phyloP scores from a whole-genome alignment of 1,140 invertebrate genomes.

The Cyrtorhinus lividipennis region DNA sequence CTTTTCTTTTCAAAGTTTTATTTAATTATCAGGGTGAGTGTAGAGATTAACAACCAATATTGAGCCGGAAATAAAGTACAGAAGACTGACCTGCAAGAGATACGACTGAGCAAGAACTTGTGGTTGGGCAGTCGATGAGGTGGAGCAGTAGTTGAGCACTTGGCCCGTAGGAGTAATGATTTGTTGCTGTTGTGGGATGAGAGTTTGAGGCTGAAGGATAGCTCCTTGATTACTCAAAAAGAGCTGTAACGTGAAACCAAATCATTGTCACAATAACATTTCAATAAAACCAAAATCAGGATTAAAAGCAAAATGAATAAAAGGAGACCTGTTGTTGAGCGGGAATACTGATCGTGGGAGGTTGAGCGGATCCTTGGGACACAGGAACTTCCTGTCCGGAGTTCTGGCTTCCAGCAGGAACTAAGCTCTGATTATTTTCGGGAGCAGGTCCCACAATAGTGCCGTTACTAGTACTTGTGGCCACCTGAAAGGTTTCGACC shows the following conservation, averaged over 20 bases:
- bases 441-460: neutral
- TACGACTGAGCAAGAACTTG: conserved; percentile 12
- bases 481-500: neutral
- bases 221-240: conserved; percentile 28
- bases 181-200: conserved; percentile 18
- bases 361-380: conserved; percentile 28
- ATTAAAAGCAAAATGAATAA: conserved; percentile 24
- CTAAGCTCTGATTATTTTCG: neutral
- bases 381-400: conserved; percentile 34
- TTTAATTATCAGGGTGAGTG: no score
- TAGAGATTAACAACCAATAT: no score
- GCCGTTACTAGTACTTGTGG: neutral
- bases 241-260: conserved; percentile 2
- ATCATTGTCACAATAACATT: no score
- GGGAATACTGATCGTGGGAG: neutral
- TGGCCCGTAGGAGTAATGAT: conserved; percentile 8
- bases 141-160: no score
- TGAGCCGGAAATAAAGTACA: no score
- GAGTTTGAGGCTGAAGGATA: conserved; percentile 27
- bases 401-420: conserved; percentile 30
- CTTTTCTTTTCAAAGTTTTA: no score
- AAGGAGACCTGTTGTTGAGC: conserved; percentile 9
- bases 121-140: conserved; percentile 5
- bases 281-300: no score
- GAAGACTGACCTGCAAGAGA: conserved; percentile 9